phyloP scores from a whole-genome alignment of 2,113 vertebrate species.

The Lichenostomus cassidix region DNA sequence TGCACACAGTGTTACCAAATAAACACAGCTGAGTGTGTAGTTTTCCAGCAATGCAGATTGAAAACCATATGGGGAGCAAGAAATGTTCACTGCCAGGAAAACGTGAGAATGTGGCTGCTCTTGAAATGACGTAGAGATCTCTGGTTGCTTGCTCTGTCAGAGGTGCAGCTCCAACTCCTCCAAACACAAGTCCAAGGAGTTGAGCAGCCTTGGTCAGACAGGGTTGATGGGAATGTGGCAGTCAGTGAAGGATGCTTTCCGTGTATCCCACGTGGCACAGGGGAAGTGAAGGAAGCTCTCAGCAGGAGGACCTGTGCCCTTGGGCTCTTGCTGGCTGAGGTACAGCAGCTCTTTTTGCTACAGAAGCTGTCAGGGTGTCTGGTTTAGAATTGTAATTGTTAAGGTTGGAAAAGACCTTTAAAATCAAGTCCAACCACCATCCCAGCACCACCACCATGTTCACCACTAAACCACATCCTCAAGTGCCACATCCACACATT shows the following conservation, averaged over 20 bases:
- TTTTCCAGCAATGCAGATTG: background rate
- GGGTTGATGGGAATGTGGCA: background rate
- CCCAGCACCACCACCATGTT: background rate
- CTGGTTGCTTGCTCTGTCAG: background rate
- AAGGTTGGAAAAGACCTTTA: background rate
- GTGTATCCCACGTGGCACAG: background rate
- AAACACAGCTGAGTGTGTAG: background rate
- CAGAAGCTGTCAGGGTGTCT: fast-evolving
- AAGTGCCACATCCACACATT: background rate
- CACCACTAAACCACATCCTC: background rate
- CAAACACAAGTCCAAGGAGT: background rate
- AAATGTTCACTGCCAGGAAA: background rate
- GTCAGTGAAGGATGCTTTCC: background rate
- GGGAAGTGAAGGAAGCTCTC: background rate
- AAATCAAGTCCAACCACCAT: background rate
- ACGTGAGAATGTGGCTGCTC: background rate
- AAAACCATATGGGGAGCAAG: background rate
- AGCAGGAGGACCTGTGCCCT: background rate
- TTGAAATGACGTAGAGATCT: background rate
- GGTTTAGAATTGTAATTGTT: fast-evolving
- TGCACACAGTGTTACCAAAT: background rate
- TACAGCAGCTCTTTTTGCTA: background rate
- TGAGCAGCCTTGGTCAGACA: background rate
- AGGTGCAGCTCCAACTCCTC: background rate
- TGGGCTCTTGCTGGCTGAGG: background rate